Evolutionary conservation across 2,113 vertebrate species (phyloP), one percentile per base, ranked within the genome.

Genomic region (Xyrauchen texanus): DNA sequence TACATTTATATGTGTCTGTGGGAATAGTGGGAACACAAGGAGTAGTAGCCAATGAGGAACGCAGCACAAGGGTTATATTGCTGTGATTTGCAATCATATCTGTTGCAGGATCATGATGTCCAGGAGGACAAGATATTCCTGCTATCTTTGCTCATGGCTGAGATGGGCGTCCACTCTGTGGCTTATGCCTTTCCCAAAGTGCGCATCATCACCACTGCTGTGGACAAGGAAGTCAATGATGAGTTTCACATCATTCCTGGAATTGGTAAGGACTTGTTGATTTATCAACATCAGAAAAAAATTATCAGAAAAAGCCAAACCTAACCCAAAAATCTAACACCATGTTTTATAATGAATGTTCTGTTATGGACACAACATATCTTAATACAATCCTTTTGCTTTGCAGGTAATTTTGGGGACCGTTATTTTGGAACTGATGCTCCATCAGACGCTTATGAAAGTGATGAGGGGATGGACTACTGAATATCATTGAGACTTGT

Each of bases 221-320:
- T 96, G 84, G 96, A 97, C 90, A 96, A 96, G 85, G 89, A 92
- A 11, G 93, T 97, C 89, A 97, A 94, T 0, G 93, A 96, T 67
- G 92, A 95, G 84, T 96, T 96, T 88, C 95, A 96, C 90, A 97
- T 97, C 87, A 95, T 96, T 53, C 96, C 96, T 0, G 96, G 95
- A 85, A 96, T 97, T 0, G 96, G 95, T 97, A 86, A 93, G 21
- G 21, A 34, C 21, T 34, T 34, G 21, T 34, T 34, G 21, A 34
- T 34, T 34, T 34, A 34, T 34, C 21, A 34, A n/a, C n/a, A n/a
- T n/a, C n/a, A n/a, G n/a, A n/a, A n/a, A n/a, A 34, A 34, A 34
- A 34, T 34, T 1, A 34, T n/a, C n/a, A 34, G 21, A 34, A 34
- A 34, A 34, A 34, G 21, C 21, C 21, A 34, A 34, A 34, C 21